phyloP scores from a whole-genome alignment of 2,888 invertebrate genomes.

The Sminthurinus aureus region DNA sequence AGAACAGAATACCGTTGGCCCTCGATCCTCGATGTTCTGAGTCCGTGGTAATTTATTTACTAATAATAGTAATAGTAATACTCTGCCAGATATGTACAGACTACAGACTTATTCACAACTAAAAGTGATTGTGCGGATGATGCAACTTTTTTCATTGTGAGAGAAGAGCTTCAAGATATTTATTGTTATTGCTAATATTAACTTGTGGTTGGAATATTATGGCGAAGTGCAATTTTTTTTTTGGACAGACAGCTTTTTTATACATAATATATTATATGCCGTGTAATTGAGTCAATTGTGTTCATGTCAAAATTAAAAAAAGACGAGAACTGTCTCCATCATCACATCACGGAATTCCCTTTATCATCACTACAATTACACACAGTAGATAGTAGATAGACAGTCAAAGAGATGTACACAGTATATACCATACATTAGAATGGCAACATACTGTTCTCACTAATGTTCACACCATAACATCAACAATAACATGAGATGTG shows the following conservation, averaged over 20 bases:
- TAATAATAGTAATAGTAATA: no score
- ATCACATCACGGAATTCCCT: background rate
- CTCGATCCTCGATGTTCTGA: background rate
- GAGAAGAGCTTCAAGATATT: background rate
- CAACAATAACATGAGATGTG: slow-evolving; percentile 7
- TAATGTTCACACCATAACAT: background rate
- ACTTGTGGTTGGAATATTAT: background rate
- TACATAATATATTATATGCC: background rate
- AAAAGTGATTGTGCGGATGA: background rate
- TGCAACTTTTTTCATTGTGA: background rate
- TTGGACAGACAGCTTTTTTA: background rate
- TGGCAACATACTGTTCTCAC: slow-evolving; percentile 10
- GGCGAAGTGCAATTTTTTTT: background rate
- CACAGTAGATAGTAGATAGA: background rate
- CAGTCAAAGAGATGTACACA: background rate
- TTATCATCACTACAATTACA: background rate
- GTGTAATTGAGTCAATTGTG: slow-evolving; percentile 19
- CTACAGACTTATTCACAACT: background rate
- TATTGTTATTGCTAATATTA: background rate
- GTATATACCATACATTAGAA: background rate
- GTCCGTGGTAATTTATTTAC: no score
- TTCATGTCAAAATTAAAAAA: slow-evolving; percentile 11
- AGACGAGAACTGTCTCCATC: background rate
- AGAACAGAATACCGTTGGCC: slow-evolving; percentile 4
- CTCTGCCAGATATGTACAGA: no score